Percentiles rank a stretch among this genome's conserved stretches.
Evolutionary conservation across 1,140 invertebrate species (phyloP).

Genomic region (Anoplophora glabripennis): DNA sequence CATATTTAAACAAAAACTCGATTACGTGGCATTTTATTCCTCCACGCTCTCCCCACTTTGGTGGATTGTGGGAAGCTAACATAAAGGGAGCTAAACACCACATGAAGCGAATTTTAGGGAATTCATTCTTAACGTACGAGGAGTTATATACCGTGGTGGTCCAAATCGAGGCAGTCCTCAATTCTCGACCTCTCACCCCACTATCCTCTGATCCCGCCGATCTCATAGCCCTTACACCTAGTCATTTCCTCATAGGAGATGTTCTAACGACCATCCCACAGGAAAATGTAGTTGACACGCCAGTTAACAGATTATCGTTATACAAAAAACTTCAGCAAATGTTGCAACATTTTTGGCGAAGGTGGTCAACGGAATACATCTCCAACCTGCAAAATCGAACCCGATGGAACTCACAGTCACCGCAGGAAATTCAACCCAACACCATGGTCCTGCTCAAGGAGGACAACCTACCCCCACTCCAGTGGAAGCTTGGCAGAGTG

Average conservation of each 20-base stretch:
- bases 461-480: conserved; percentile 29
- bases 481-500: conserved; percentile 40
- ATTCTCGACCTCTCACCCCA: not conserved
- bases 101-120: not conserved
- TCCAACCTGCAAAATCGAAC: no score
- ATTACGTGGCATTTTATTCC: conserved; percentile 8
- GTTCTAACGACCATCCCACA: not conserved
- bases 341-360: not conserved
- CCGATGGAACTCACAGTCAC: no score
- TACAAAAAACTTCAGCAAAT: not conserved
- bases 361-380: conserved; percentile 1
- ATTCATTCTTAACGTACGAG: no score
- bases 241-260: not conserved
- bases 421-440: no score
- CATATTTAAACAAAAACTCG: not conserved
- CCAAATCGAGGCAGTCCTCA: not conserved
- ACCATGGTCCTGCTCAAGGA: conserved; percentile 31
- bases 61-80: not conserved
- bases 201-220: not conserved
- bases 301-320: no score
- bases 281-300: not conserved
- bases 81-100: not conserved
- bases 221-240: not conserved
- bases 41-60: not conserved
- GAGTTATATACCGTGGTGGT: conserved; percentile 2